Percentiles rank a stretch among this genome's conserved stretches.
phyloP scores from a whole-genome alignment of 2,113 vertebrate genomes.

The Seriola dumerili region DNA sequence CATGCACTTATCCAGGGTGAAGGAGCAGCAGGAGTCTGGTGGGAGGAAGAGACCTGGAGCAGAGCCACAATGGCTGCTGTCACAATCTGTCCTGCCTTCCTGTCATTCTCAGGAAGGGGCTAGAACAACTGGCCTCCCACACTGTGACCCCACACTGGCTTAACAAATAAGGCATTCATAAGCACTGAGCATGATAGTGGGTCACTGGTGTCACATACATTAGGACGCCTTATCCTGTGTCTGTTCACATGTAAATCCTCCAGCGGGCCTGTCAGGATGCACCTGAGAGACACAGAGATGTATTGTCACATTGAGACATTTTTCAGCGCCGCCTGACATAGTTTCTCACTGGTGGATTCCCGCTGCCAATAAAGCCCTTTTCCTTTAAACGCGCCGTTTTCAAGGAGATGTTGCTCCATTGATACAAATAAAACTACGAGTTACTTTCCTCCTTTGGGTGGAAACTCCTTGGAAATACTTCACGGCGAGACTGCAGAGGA shows the following conservation, averaged over 20 bases:
- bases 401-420: conserved; percentile 2
- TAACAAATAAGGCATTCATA: conserved; percentile 74
- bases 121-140: conserved; percentile 77
- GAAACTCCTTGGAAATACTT: conserved; percentile 13
- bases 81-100: conserved; percentile 68
- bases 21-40: conserved; percentile 62
- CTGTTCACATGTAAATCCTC: conserved; percentile 68
- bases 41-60: conserved; percentile 74
- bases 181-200: conserved; percentile 33
- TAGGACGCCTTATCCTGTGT: conserved; percentile 60
- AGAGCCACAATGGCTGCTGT: conserved; percentile 80
- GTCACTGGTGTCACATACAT: conserved; percentile 63
- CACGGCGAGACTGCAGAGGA: not conserved
- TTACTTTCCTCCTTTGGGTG: not conserved
- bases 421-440: conserved; percentile 4
- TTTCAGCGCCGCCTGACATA: not conserved
- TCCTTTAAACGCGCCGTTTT: conserved; percentile 7
- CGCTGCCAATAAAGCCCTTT: conserved; percentile 21
- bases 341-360: conserved; percentile 16
- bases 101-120: conserved; percentile 75
- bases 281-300: conserved; percentile 55
- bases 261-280: conserved; percentile 65
- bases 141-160: conserved; percentile 67
- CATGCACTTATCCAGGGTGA: conserved; percentile 37
- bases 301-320: conserved; percentile 37